Base-by-base conservation (phyloP, 2,797 vertebrate species). In the Cyclopterus lumpus region DNA sequence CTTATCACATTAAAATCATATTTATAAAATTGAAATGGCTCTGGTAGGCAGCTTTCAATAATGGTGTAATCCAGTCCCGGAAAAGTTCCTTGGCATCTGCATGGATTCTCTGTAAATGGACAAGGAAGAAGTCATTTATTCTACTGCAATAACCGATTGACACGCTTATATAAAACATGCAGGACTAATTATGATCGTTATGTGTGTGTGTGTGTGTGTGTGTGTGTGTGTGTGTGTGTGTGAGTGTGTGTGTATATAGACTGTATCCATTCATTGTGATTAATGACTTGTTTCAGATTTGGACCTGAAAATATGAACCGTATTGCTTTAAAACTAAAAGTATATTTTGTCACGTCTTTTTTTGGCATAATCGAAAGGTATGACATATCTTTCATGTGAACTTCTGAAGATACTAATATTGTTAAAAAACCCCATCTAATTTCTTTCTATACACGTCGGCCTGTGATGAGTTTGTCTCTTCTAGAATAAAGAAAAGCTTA, bases 31-130 rank as follows among this genome's bases (percentile, higher is more conserved):
- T 94, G 79, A 81, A 92, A 92, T 0, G 95, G 93, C 0, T 90
- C 85, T 16, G 96, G 96, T 55, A 97, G 92, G 83, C 96, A 97
- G n/a, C 0, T 0, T 4, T 68, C 57, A 1, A 30, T 40, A 71
- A 97, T 92, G 22, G 77, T 61, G 18, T 86, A 70, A 1, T 0
- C 60, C 24, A 24, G 53, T 77, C 49, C 64, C 38, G 0, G 18
- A 73, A 22, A 26, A 2, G 18, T 79, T 87, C 38, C 71, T 86
- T 55, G 10, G 79, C 94, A 94, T 2, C n/a, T 48, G 61, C 94
- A 94, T 8, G 61, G 63, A 2, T 67, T 3, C 0, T 0, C 93
- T 94, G 79, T 44, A 16, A 74, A 49, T 34, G 34, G 81, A 72
- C n/a, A 75, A 63, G 6, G 14, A 61, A n/a, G n/a, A 60, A 42